A percentile compares a stretch with the other conserved stretches of the same genome.
Evolutionary conservation across 1,140 invertebrate species (phyloP).

Genomic region (Fopius arisanus): DNA sequence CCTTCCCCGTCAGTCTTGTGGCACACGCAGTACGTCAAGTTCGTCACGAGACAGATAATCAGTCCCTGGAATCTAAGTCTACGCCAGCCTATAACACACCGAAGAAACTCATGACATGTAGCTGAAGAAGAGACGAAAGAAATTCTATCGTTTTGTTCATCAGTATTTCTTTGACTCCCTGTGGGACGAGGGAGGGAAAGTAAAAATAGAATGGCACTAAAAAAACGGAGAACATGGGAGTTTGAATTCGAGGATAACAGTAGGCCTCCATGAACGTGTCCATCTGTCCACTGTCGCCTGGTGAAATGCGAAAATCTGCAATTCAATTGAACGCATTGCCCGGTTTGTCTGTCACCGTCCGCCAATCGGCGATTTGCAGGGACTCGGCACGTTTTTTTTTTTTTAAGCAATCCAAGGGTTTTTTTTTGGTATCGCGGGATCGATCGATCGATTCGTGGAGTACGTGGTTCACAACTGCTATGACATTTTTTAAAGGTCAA

Average conservation of each 20-base stretch:
- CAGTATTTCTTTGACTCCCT: not conserved
- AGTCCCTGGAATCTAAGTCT: conserved; percentile 16
- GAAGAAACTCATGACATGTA: not conserved
- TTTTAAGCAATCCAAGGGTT: no score
- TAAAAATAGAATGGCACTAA: not conserved
- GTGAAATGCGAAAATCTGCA: conserved; percentile 47
- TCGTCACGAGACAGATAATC: conserved; percentile 24
- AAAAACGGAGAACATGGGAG: not conserved
- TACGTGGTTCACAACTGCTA: no score
- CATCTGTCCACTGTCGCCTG: conserved; percentile 51
- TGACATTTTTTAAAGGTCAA: no score
- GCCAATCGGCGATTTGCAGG: not conserved
- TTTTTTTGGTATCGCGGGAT: no score
- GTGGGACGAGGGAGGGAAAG: not conserved
- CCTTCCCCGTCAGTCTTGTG: not conserved
- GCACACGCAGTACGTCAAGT: conserved; percentile 32
- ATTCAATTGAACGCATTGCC: conserved; percentile 54
- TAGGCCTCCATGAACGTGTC: conserved; percentile 42
- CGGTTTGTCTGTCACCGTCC: conserved; percentile 27
- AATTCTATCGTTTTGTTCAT: conserved; percentile 3
- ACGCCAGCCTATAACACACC: not conserved
- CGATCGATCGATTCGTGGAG: no score
- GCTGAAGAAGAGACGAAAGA: conserved; percentile 7
- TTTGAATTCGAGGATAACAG: not conserved
- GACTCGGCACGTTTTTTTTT: not conserved